A percentile compares a stretch with the other conserved stretches of the same genome.
phyloP scores from a whole-genome alignment of 2,797 vertebrate genomes.

The Paguma larvata region DNA sequence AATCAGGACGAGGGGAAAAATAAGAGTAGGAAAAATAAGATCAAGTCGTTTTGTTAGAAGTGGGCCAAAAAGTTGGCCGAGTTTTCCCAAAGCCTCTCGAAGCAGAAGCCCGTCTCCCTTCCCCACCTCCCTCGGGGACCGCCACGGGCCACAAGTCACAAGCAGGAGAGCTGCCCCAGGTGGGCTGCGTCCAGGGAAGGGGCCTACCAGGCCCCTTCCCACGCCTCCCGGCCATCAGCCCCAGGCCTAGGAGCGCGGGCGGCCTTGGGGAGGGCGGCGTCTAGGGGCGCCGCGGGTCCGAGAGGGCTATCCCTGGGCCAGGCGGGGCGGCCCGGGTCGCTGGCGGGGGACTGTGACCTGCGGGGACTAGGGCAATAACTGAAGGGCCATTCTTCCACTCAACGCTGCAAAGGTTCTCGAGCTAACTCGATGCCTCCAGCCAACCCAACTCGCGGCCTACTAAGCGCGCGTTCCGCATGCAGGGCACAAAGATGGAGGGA shows the following conservation, averaged over 20 bases:
- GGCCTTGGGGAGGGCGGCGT: background rate
- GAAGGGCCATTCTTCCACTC: background rate
- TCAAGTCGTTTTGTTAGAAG: background rate
- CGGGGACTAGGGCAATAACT: background rate
- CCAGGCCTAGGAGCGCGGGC: background rate
- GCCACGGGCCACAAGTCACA: background rate
- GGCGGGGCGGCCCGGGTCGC: background rate
- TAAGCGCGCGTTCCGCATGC: background rate
- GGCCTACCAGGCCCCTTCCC: background rate
- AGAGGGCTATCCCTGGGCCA: background rate
- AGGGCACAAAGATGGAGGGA: constrained; percentile 71
- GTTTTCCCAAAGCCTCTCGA: background rate
- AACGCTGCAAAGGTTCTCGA: background rate
- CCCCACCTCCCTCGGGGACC: background rate
- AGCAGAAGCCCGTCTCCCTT: background rate
- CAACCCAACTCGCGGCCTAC: constrained; percentile 65
- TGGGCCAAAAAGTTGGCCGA: constrained; percentile 66
- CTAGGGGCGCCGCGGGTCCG: background rate
- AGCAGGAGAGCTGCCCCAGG: background rate
- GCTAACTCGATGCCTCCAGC: background rate
- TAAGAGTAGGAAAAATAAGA: constrained; percentile 18
- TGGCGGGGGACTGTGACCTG: background rate
- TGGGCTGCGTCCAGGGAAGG: background rate
- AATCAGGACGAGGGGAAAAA: constrained; percentile 39
- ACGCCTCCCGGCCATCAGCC: background rate